phyloP scores from a whole-genome alignment of 2,888 invertebrate species.

The Brachypalpus laphriformis region DNA sequence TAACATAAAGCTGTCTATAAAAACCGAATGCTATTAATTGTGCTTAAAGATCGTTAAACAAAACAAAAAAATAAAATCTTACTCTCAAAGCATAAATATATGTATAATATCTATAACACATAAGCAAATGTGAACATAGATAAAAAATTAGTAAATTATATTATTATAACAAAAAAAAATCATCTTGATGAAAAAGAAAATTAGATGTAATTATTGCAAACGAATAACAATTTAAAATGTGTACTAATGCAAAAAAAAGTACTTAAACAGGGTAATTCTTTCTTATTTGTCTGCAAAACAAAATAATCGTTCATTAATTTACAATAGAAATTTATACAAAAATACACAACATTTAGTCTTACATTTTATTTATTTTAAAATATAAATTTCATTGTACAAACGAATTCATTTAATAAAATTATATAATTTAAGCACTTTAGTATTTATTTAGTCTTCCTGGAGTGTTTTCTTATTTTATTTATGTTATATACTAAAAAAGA shows the following conservation, averaged over 20 bases:
- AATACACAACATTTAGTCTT: slow-evolving; percentile 7
- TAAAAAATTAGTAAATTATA: slow-evolving; percentile 32
- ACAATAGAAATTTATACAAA: slow-evolving; percentile 28
- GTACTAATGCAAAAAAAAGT: slow-evolving; percentile 31
- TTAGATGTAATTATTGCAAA: slow-evolving; percentile 28
- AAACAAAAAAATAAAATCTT: slow-evolving; percentile 9
- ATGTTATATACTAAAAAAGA: neutral
- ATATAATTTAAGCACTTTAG: neutral
- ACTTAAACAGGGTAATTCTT: slow-evolving; percentile 68
- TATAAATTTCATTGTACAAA: slow-evolving; percentile 17
- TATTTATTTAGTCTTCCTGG: slow-evolving; percentile 51
- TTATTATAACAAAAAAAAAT: neutral
- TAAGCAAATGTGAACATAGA: slow-evolving; percentile 22
- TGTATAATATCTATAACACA: slow-evolving; percentile 7
- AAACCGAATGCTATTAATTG: slow-evolving; percentile 61
- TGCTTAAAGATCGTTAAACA: slow-evolving; percentile 54
- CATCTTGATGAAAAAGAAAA: slow-evolving; percentile 25
- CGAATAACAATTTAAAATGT: slow-evolving; percentile 35
- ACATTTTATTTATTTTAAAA: neutral
- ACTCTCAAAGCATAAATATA: slow-evolving; percentile 17
- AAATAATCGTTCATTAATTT: slow-evolving; percentile 29
- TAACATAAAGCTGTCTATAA: slow-evolving; percentile 49
- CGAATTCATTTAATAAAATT: neutral
- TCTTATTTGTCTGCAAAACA: slow-evolving; percentile 13
- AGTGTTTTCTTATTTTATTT: neutral